A percentile compares a stretch with the other conserved stretches of the same genome.
phyloP scores from a whole-genome alignment of 1,140 invertebrate genomes.

The Psilanteris sp. region DNA sequence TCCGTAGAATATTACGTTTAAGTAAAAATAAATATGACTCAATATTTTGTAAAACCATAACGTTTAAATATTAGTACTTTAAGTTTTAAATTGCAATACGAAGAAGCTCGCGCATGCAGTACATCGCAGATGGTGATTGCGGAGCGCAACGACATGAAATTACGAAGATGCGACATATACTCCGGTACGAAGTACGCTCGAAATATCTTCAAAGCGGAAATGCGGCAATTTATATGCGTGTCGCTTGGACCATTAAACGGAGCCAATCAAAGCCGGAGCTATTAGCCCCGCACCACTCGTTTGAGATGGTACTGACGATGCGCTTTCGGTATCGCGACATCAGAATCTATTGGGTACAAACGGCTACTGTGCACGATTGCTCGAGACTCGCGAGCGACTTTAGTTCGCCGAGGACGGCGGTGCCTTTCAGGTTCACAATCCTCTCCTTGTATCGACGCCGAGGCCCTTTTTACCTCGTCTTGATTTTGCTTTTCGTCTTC shows the following conservation, averaged over 20 bases:
- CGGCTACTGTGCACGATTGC: constrained; percentile 72
- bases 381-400: constrained; percentile 63
- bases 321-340: constrained; percentile 75
- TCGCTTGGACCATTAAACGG: constrained; percentile 77
- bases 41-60: constrained; percentile 31
- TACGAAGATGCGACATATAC: constrained; percentile 62
- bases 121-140: constrained; percentile 63
- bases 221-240: constrained; percentile 78
- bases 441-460: constrained; percentile 77
- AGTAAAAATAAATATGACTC: constrained; percentile 25
- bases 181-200: constrained; percentile 65
- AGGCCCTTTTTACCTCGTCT: constrained; percentile 64
- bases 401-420: constrained; percentile 64
- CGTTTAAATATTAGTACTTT: constrained; percentile 33
- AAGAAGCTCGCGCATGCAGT: constrained; percentile 47
- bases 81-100: constrained; percentile 54
- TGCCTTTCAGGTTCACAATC: constrained; percentile 73
- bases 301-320: constrained; percentile 67
- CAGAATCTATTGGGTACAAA: constrained; percentile 78
- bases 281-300: constrained; percentile 71
- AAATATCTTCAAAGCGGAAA: constrained; percentile 79
- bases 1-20: no score
- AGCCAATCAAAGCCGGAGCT: constrained; percentile 78
- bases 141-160: constrained; percentile 63
- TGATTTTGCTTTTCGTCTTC: constrained; percentile 72